A percentile compares a stretch with the other conserved stretches of the same genome.
These are phyloP conservation scores for Helobdella robusta DNA, from an alignment of 2,888 invertebrate genomes.

Conservation along the genomic window DNA sequence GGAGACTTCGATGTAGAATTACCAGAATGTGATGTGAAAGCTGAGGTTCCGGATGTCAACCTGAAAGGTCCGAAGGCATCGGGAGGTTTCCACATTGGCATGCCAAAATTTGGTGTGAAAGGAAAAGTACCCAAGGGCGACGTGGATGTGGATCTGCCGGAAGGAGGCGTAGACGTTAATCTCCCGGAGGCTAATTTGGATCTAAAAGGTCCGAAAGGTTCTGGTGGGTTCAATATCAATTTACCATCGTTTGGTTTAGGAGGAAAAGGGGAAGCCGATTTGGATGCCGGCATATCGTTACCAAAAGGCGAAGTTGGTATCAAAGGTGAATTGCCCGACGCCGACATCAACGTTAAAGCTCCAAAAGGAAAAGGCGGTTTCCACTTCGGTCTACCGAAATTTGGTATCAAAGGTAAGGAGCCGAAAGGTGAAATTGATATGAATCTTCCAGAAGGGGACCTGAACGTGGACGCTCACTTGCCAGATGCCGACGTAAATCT, in stretches of 20 bases:
- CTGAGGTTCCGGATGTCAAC: conserved; percentile 12
- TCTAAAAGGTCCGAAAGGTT: conserved; percentile 17
- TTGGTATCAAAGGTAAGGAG: conserved; percentile 23
- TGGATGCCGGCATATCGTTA: conserved; percentile 12
- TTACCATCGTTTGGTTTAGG: conserved; percentile 16
- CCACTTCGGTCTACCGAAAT: conserved; percentile 22
- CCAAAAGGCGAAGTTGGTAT: conserved; percentile 21
- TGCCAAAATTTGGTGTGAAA: conserved; percentile 23
- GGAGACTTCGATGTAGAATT: conserved; percentile 18
- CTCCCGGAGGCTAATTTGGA: conserved; percentile 19
- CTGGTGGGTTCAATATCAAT: conserved; percentile 21
- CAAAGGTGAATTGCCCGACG: conserved; percentile 7
- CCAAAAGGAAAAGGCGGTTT: conserved; percentile 20
- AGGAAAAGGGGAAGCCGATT: conserved; percentile 14
- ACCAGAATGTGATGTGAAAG: conserved; percentile 16
- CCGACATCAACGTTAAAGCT: conserved; percentile 4
- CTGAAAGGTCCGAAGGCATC: conserved; percentile 21
- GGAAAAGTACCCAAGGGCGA: conserved; percentile 24
- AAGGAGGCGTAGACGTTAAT: conserved; percentile 13
- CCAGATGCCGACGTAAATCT: conserved; percentile 17
- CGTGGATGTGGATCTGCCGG: conserved; percentile 17
- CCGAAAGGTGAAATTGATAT: conserved; percentile 23
- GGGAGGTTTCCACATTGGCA: conserved; percentile 17
- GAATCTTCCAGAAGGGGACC: conserved; percentile 20
- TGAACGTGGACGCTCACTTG: conserved; percentile 14